phyloP scores from a whole-genome alignment of 2,113 vertebrate species.

The Nannobrachium achirus region DNA sequence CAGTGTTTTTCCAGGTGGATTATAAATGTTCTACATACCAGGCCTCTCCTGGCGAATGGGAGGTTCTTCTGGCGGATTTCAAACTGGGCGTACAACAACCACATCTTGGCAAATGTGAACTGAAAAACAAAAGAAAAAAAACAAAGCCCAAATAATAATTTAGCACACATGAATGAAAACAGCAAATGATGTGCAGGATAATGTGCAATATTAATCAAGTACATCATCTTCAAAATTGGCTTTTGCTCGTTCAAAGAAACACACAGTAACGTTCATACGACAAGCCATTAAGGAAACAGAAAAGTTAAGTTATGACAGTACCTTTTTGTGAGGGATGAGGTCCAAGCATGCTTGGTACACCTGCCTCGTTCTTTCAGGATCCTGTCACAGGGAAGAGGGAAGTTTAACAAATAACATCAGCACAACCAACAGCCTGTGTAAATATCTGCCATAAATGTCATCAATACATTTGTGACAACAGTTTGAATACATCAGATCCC shows the following conservation, averaged over 20 bases:
- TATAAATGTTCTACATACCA: slow-evolving; percentile 81
- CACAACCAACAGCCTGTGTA: no score
- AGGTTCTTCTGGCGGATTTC: slow-evolving; percentile 98
- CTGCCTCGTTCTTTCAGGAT: slow-evolving; percentile 91
- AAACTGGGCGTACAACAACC: slow-evolving; percentile 93
- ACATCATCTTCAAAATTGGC: neutral
- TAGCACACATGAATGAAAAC: neutral
- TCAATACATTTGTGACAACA: no score
- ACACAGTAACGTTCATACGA: neutral
- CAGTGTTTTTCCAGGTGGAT: no score
- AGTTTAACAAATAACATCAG: neutral
- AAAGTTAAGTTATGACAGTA: slow-evolving; percentile 54
- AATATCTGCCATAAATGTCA: no score
- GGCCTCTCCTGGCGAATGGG: slow-evolving; percentile 85
- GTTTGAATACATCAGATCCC: no score
- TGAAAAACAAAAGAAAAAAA: slow-evolving; percentile 62
- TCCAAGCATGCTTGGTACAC: slow-evolving; percentile 95
- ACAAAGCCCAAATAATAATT: no score
- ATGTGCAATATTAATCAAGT: neutral
- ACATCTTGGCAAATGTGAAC: slow-evolving; percentile 99
- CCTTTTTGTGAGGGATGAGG: slow-evolving; percentile 98
- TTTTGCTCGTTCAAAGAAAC: neutral
- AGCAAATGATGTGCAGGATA: neutral
- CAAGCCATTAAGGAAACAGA: neutral
- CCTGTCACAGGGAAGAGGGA: slow-evolving; percentile 72